Evolutionary conservation across 2,113 vertebrate species (phyloP).

Genomic region (Oreochromis tanganicae): DNA sequence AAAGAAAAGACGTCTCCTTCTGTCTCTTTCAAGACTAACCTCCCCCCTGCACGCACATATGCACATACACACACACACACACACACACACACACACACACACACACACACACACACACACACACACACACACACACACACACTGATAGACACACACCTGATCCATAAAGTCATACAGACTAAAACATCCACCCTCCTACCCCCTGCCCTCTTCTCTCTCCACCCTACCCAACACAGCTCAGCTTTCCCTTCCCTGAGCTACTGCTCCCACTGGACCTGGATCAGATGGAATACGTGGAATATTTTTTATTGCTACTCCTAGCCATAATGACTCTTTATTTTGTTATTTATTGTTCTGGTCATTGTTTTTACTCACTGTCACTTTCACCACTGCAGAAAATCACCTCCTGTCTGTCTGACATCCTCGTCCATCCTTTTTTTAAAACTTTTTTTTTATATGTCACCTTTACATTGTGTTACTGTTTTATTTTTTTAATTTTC

Average conservation of each 20-base stretch:
- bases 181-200: constrained; percentile 17
- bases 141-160: background rate
- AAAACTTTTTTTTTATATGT: constrained; percentile 6
- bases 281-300: constrained; percentile 58
- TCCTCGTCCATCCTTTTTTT: constrained; percentile 7
- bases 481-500: background rate
- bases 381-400: constrained; percentile 27
- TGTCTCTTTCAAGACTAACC: constrained; percentile 44
- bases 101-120: background rate
- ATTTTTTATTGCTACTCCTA: constrained; percentile 69
- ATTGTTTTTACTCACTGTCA: constrained; percentile 51
- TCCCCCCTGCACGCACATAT: background rate
- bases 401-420: constrained; percentile 8
- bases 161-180: constrained; percentile 46
- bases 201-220: background rate
- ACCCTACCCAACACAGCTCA: constrained; percentile 37
- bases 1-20: constrained; percentile 48
- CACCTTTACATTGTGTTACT: background rate
- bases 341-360: constrained; percentile 63
- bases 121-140: background rate
- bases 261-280: constrained; percentile 62
- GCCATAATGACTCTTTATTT: constrained; percentile 70
- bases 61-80: background rate
- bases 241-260: constrained; percentile 32
- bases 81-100: background rate